Percentiles rank a stretch among this genome's conserved stretches.
phyloP scores from a whole-genome alignment of 2,888 invertebrate genomes.

The Xestia ashworthii region DNA sequence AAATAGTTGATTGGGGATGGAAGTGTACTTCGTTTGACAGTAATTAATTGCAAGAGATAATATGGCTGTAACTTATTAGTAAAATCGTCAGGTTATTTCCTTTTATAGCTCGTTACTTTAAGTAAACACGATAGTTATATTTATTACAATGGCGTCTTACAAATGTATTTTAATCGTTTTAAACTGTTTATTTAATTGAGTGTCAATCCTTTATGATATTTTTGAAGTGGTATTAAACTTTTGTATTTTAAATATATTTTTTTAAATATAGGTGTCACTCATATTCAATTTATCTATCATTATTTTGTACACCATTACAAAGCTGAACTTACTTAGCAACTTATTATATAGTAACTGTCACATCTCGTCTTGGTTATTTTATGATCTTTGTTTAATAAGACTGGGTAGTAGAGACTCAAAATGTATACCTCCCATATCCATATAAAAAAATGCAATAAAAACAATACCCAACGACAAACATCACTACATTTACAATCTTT shows the following conservation, averaged over 20 bases:
- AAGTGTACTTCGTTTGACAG: slow-evolving; percentile 50
- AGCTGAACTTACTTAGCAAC: no score
- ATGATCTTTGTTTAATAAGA: no score
- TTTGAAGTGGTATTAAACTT: neutral
- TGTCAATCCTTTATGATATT: neutral
- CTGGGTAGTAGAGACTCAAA: no score
- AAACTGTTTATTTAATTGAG: slow-evolving; percentile 17
- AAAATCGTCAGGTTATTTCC: slow-evolving; percentile 22
- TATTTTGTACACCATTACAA: no score
- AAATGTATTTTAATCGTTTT: slow-evolving; percentile 5
- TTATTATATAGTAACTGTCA: no score
- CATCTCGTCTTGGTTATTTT: no score
- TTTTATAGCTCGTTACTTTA: slow-evolving; percentile 28
- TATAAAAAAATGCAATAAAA: neutral
- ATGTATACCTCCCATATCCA: no score
- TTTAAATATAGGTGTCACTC: no score
- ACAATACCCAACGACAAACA: neutral
- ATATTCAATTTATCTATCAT: no score
- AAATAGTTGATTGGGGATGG: slow-evolving; percentile 55
- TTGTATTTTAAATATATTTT: no score
- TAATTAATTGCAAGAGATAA: slow-evolving; percentile 57
- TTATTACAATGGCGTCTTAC: slow-evolving; percentile 18
- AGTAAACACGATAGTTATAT: slow-evolving; percentile 6
- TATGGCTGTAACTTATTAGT: slow-evolving; percentile 25
- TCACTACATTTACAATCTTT: slow-evolving; percentile 14